phyloP scores from a whole-genome alignment of 2,797 vertebrate genomes.

The Sternotherus odoratus region DNA sequence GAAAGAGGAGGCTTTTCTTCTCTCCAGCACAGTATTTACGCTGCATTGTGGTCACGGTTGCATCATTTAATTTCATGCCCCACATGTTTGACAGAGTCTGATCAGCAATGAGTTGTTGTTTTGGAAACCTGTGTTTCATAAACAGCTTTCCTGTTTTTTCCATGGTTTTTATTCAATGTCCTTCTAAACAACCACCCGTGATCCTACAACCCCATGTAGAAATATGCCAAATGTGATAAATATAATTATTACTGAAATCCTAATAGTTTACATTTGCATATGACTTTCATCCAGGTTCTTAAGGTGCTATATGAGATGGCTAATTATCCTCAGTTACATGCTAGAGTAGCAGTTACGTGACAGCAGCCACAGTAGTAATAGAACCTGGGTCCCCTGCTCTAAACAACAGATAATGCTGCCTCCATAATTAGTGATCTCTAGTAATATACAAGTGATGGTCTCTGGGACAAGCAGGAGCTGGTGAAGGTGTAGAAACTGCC shows the following conservation, averaged over 20 bases:
- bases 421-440: fast-evolving
- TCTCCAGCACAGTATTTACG: neutral
- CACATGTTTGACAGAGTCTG: neutral
- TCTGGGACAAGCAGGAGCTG: neutral
- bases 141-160: neutral
- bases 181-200: neutral
- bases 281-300: neutral
- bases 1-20: neutral
- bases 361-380: slow-evolving; percentile 9
- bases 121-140: slow-evolving; percentile 29
- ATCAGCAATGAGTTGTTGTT: slow-evolving; percentile 2
- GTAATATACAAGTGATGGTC: neutral
- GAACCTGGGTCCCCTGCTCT: neutral
- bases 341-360: neutral
- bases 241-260: slow-evolving; percentile 8
- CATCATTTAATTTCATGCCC: slow-evolving; percentile 43
- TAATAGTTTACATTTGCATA: neutral
- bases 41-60: neutral
- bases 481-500: slow-evolving; percentile 1
- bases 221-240: neutral
- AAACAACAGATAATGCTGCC: neutral
- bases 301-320: neutral
- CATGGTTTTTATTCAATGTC: neutral
- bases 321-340: neutral
- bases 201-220: neutral